These are phyloP conservation scores for Cotesia chilonis DNA, from an alignment of 1,140 invertebrate genomes.

Conservation along the genomic window DNA sequence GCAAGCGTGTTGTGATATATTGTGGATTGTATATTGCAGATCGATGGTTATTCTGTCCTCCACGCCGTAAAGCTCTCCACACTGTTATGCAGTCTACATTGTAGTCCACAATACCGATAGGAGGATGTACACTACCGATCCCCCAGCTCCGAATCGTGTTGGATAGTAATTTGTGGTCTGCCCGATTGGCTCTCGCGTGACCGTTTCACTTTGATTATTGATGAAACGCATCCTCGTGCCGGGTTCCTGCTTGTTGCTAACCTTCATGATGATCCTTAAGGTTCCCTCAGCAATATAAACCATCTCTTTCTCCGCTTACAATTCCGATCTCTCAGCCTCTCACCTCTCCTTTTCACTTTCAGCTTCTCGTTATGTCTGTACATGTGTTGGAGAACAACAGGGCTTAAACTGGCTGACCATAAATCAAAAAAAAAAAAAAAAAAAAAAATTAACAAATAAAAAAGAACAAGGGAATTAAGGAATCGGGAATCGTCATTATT, in stretches of 20 bases:
- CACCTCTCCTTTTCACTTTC: too few relatives aligned
- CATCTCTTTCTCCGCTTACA: neutral
- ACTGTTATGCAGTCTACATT: neutral
- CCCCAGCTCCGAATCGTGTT: neutral
- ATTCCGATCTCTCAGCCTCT: too few relatives aligned
- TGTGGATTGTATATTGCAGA: neutral
- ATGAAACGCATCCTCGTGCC: slow-evolving; percentile 31
- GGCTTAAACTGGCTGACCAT: neutral
- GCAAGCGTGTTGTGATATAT: neutral
- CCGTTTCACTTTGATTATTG: slow-evolving; percentile 37
- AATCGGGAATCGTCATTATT: neutral
- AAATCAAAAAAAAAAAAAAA: neutral
- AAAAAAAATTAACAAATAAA: neutral
- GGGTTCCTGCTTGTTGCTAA: neutral
- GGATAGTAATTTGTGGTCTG: slow-evolving; percentile 36
- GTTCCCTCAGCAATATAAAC: slow-evolving; percentile 9
- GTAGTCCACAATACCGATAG: too few relatives aligned
- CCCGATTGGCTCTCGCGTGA: slow-evolving; percentile 32
- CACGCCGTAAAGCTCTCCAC: neutral
- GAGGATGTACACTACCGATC: neutral
- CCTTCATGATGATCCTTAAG: slow-evolving; percentile 1
- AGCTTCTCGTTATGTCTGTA: too few relatives aligned
- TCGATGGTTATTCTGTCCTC: slow-evolving; percentile 2
- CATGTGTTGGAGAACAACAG: slow-evolving; percentile 1
- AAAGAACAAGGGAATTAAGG: neutral